phyloP scores from a whole-genome alignment of 2,888 invertebrate species.

The Drosophila incognita region DNA sequence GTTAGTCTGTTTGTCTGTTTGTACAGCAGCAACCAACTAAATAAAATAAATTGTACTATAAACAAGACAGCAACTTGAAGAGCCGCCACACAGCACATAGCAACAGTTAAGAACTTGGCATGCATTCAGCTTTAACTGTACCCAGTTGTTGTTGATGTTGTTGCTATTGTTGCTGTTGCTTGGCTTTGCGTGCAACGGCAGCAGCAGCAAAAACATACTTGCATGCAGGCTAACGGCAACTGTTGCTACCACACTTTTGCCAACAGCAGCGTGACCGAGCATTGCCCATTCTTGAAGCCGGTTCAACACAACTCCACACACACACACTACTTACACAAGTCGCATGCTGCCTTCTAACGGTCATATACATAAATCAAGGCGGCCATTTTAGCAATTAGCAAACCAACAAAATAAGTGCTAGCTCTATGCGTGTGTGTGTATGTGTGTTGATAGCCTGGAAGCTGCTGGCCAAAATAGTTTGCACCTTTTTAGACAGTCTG shows the following conservation, averaged over 20 bases:
- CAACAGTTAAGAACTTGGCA: conserved; percentile 64
- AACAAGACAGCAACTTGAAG: conserved; percentile 61
- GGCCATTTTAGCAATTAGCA: conserved; percentile 75
- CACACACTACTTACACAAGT: conserved; percentile 8
- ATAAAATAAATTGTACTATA: conserved; percentile 73
- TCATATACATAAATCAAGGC: conserved; percentile 74
- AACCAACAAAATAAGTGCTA: conserved; percentile 53
- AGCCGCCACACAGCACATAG: conserved; percentile 18
- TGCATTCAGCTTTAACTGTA: conserved; percentile 57
- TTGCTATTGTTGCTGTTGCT: conserved; percentile 27
- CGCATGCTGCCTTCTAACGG: conserved; percentile 66
- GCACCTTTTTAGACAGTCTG: conserved; percentile 48
- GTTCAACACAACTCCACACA: conserved; percentile 64
- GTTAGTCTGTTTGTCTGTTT: conserved; percentile 45
- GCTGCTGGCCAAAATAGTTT: conserved; percentile 57
- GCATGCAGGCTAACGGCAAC: conserved; percentile 69
- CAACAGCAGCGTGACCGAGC: conserved; percentile 63
- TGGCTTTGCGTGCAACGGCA: conserved; percentile 65
- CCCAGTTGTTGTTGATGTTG: conserved; percentile 32
- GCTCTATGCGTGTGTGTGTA: conserved; percentile 11
- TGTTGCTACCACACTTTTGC: conserved; percentile 67
- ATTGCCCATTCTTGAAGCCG: conserved; percentile 59
- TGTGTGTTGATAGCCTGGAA: conserved; percentile 16
- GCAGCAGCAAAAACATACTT: conserved; percentile 55
- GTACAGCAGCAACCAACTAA: conserved; percentile 63